Conservation (phyloP, 1,140 invertebrate species). For the Mesaphorura yosii region DNA sequence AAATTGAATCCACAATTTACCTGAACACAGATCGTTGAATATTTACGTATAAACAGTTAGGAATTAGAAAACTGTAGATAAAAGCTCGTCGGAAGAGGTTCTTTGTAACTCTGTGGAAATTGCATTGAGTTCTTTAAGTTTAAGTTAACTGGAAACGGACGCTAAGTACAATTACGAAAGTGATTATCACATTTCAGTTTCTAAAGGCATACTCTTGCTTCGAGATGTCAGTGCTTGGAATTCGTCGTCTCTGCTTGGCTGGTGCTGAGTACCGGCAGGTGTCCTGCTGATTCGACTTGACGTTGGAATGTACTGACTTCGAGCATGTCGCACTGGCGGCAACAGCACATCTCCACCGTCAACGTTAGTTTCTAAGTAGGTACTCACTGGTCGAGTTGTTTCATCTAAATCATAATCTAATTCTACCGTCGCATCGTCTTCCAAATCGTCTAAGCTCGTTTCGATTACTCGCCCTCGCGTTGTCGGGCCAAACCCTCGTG, state of each 20-base stretch:
- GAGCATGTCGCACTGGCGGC: constrained; percentile 16
- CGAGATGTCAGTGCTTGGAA: constrained; percentile 24
- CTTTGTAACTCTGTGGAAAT: too few relatives aligned
- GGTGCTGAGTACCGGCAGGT: not conserved
- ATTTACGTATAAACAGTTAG: too few relatives aligned
- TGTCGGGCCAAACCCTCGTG: not conserved
- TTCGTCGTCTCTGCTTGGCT: too few relatives aligned
- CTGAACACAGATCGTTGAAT: too few relatives aligned
- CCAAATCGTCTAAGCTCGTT: constrained; percentile 30
- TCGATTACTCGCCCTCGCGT: constrained; percentile 19
- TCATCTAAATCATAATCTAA: constrained; percentile 30
- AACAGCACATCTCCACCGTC: constrained; percentile 6
- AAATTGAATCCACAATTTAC: too few relatives aligned
- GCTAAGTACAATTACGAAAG: too few relatives aligned
- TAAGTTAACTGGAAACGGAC: too few relatives aligned
- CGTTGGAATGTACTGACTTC: constrained; percentile 28
- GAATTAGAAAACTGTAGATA: too few relatives aligned
- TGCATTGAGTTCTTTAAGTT: not conserved
- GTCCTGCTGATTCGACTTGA: not conserved
- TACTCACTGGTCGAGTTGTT: constrained; percentile 24
- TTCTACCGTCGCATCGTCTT: constrained; percentile 11
- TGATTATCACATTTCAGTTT: constrained; percentile 33
- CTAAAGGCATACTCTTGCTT: constrained; percentile 30
- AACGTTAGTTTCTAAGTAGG: constrained; percentile 30
- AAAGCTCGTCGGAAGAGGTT: too few relatives aligned